Conservation (phyloP, 1,140 invertebrate genomes). For the Listronotus bonariensis region DNA sequence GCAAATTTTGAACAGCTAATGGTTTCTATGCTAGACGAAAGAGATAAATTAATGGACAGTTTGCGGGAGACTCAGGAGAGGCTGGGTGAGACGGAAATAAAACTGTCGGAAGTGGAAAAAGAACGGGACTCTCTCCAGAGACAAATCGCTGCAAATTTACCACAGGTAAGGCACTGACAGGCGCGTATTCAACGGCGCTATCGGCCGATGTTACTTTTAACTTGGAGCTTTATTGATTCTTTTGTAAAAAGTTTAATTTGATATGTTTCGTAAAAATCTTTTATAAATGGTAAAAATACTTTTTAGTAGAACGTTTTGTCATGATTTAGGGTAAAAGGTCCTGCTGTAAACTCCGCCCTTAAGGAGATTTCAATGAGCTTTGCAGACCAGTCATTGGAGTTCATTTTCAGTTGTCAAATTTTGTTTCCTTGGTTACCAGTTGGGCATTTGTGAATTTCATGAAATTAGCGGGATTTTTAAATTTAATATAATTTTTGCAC, state of each 20-base stretch:
- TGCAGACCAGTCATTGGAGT: constrained; percentile 5
- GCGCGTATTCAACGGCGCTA: constrained; percentile 33
- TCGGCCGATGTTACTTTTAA: constrained; percentile 39
- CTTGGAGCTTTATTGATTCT: constrained; percentile 54
- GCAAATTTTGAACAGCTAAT: constrained; percentile 99
- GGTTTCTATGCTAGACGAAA: constrained; percentile 99
- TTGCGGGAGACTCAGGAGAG: constrained; percentile 93
- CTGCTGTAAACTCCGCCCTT: constrained; percentile 7
- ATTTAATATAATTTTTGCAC: background rate
- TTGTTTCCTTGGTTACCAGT: constrained; percentile 8
- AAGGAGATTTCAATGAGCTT: constrained; percentile 5
- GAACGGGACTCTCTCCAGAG: constrained; percentile 92
- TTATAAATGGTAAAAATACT: background rate
- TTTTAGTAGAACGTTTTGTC: too few species aligned
- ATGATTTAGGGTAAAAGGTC: background rate
- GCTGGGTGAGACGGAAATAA: constrained; percentile 81
- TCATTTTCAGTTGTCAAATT: constrained; percentile 16
- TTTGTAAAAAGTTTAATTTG: constrained; percentile 12
- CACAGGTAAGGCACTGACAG: constrained; percentile 76
- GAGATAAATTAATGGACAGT: constrained; percentile 97
- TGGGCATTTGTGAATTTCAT: too few species aligned
- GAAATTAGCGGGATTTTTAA: constrained; percentile 5
- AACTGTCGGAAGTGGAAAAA: constrained; percentile 89
- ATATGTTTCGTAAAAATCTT: background rate
- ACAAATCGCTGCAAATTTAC: constrained; percentile 93